Percentiles rank a stretch among this genome's conserved stretches.
phyloP scores from a whole-genome alignment of 2,113 vertebrate genomes.

The Gymnocephalus cernua region DNA sequence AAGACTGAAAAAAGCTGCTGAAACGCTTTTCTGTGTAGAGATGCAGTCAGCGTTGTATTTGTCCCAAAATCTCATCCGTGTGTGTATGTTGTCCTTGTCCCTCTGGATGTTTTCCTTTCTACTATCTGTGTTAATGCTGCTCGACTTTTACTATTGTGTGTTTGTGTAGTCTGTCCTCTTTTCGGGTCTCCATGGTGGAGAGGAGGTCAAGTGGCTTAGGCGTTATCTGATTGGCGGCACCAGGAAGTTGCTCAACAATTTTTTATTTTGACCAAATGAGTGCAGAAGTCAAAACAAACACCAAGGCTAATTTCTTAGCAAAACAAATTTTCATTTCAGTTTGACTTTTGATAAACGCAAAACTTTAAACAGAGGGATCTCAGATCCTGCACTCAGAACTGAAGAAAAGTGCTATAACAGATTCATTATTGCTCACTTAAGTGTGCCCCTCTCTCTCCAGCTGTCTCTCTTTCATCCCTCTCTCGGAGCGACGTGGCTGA shows the following conservation, averaged over 20 bases:
- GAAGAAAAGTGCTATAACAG: constrained; percentile 37
- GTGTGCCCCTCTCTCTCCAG: constrained; percentile 5
- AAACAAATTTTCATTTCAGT: not conserved
- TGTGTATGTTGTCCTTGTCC: not conserved
- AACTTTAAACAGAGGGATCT: not conserved
- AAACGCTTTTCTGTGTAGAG: too few species aligned
- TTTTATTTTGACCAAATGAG: not conserved
- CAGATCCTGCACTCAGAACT: constrained; percentile 20
- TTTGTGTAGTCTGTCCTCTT: not conserved
- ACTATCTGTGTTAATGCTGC: not conserved
- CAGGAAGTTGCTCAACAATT: not conserved
- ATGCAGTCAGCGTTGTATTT: not conserved
- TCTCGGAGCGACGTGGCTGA: constrained; percentile 31
- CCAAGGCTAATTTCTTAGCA: not conserved
- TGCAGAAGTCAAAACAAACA: not conserved
- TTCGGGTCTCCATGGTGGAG: not conserved
- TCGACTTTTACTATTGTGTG: not conserved
- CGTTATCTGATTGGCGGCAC: not conserved
- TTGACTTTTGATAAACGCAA: not conserved
- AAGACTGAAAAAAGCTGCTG: too few species aligned
- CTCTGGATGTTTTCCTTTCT: not conserved
- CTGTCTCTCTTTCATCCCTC: constrained; percentile 51
- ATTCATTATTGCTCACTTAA: constrained; percentile 28
- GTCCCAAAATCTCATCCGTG: not conserved
- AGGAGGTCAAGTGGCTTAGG: not conserved